Conservation (phyloP, 2,888 invertebrate genomes). For the Phrixothrix hirtus region DNA sequence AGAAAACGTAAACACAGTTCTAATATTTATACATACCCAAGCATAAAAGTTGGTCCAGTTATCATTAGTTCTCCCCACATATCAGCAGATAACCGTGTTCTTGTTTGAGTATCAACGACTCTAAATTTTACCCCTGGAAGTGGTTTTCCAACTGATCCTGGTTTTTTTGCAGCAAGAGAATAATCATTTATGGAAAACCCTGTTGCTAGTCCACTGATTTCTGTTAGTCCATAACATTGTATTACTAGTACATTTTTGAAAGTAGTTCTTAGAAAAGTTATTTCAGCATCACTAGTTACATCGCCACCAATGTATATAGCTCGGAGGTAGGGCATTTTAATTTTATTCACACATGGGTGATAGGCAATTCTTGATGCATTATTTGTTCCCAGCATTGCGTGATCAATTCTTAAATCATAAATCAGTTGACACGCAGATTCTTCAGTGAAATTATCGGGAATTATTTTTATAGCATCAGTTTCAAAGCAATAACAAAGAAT, state of each 20-base stretch:
- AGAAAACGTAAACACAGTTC: no score
- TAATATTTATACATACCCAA: constrained; percentile 46
- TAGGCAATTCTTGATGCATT: constrained; percentile 41
- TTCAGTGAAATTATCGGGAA: constrained; percentile 41
- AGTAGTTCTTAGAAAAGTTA: constrained; percentile 35
- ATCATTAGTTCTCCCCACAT: constrained; percentile 45
- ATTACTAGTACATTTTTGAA: constrained; percentile 42
- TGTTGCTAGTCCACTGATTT: constrained; percentile 43
- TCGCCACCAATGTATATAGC: constrained; percentile 42
- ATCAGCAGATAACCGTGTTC: constrained; percentile 36
- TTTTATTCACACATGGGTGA: constrained; percentile 44
- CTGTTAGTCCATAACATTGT: constrained; percentile 43
- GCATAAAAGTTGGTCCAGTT: constrained; percentile 44
- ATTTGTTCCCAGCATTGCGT: constrained; percentile 42
- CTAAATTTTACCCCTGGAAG: constrained; percentile 41
- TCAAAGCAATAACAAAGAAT: constrained; percentile 44
- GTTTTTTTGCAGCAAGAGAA: constrained; percentile 32
- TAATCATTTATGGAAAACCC: constrained; percentile 35
- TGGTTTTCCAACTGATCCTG: constrained; percentile 41
- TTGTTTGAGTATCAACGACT: constrained; percentile 41
- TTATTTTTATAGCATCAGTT: constrained; percentile 37
- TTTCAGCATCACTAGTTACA: constrained; percentile 38
- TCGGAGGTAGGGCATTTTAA: constrained; percentile 44
- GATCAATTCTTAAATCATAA: constrained; percentile 46
- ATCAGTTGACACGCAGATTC: constrained; percentile 45